Evolutionary conservation across 92 coral and sea anemone species (phyloP), one percentile per base, ranked within the genome.

Genomic region (Bergia puertoricense): DNA sequence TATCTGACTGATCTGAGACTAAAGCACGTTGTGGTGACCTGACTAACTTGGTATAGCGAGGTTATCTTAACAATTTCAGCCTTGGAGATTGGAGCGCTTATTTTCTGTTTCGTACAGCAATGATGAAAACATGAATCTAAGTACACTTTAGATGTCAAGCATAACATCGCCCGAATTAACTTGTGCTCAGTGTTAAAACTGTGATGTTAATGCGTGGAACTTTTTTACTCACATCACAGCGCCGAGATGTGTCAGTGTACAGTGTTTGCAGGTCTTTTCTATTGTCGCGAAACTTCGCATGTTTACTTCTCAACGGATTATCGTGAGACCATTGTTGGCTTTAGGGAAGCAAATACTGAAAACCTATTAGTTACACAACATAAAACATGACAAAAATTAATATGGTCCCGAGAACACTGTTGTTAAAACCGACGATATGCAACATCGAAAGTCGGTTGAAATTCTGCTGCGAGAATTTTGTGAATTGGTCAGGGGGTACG

Each of bases 71-170:
- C 41, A 56, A 50, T 54, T 56, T 7, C 38, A 38, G 48, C 65
- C 65, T 56, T 37, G 85, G 72, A 80, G 51, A 57, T 45, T 38
- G 48, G 51, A 80, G 85, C 14, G 39, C 40, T 37, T 37, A 39
- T 43, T 80, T 80, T 80, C 72, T 57, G 71, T 54, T 57, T 80
- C 85, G 57, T 56, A 65, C 72, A 80, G 71, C 85, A 38, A 15
- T 80, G 72, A 22, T 39, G 10, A 50, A 18, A 41, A 75, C 79
- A 41, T 41, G 48, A 44, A 42, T 44, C 57, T 77, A 16, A 77
- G 36, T 18, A 77, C 51, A 15, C 51, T 42, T 75, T 16, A 11
- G 78, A 74, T 9, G 36, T 43, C 36, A 73, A 62, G 69, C 69
- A 62, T 62, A 62, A 62, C 69, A 62, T 81, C 56, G 50, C 18